Evolutionary conservation across 92 coral and sea anemone genomes (phyloP).

Genomic region (Plumapathes pennacea): DNA sequence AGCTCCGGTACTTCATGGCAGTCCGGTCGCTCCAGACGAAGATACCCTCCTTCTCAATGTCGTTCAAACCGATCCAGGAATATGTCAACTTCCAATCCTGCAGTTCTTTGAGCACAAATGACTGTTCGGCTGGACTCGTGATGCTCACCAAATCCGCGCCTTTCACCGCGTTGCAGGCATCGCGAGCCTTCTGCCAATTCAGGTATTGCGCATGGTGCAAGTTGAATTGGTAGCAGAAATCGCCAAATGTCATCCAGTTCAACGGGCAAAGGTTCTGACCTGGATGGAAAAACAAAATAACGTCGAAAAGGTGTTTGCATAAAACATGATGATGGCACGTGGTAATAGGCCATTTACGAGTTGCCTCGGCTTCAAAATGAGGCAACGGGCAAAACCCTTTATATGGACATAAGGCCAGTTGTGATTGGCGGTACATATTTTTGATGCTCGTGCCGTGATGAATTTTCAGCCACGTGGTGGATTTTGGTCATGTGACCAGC

Average conservation of each 20-base stretch:
- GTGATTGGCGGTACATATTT: too few species aligned
- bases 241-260: slow-evolving; percentile 79
- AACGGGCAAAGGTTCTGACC: slow-evolving; percentile 86
- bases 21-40: slow-evolving; percentile 83
- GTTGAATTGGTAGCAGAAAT: slow-evolving; percentile 86
- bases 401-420: too few species aligned
- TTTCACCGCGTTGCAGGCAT: slow-evolving; percentile 51
- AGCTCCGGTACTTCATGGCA: slow-evolving; percentile 56
- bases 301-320: too few species aligned
- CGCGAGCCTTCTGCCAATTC: slow-evolving; percentile 67
- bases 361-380: too few species aligned
- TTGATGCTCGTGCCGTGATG: too few species aligned
- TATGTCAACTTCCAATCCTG: slow-evolving; percentile 39
- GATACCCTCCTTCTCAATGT: slow-evolving; percentile 56
- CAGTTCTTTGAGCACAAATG: slow-evolving; percentile 43
- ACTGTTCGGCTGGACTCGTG: slow-evolving; percentile 62
- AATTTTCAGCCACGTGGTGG: too few species aligned
- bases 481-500: too few species aligned
- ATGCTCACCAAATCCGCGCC: slow-evolving; percentile 70
- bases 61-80: slow-evolving; percentile 90
- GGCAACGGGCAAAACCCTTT: too few species aligned
- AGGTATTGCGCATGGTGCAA: slow-evolving; percentile 59
- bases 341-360: too few species aligned
- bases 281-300: slow-evolving; percentile 2
- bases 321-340: neutral